Base-by-base conservation (phyloP, 2,888 invertebrate genomes). In the Drosophila flavopinicola region DNA sequence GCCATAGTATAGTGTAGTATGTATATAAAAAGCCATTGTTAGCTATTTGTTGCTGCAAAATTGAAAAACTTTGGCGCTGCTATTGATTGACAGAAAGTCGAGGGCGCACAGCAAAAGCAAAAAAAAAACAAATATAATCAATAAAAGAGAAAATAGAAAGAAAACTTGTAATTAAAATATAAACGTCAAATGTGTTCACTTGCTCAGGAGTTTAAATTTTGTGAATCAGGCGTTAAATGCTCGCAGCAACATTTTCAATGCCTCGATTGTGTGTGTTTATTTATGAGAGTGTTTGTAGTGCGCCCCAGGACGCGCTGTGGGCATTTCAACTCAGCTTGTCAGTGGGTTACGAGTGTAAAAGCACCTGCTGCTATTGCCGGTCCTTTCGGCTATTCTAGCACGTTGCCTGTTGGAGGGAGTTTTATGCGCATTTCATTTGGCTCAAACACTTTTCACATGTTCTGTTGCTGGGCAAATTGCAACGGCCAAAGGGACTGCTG, bases 11-110 rank as follows among this genome's bases (percentile, higher is more conserved):
- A 54, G 10, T 37, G 11, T 38, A 25, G 29, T 32, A 42, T 30
- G 38, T 61, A 68, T 59, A 69, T 77, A 72, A 78, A 79, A 72
- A 80, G 65, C 72, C 58, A 80, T 80, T 80, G 84, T 80, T 80
- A 51, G 85, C 72, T 80, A 78, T 80, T 80, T 80, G 82, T 80
- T 75, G 78, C 60, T 67, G 76, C 73, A 71, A 84, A 83, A 84
- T 84, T 84, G 83, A 79, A 85, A 84, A 84, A 84, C 79, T 85
- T 84, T 69, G 48, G 57, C 48, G 33, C 49, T 41, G 45, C 60
- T 52, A 61, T 49, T 82, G 85, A 82, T 74, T 82, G 78, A 78
- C 71, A 74, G 65, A 59, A 58, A 52, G 63, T 56, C 41, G 29
- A 56, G 13, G 3, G 39, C 25, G n/a, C n/a, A n/a, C n/a, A n/a